Base-by-base conservation (phyloP, 2,797 vertebrate species). In the Lagocephalus sceleratus region DNA sequence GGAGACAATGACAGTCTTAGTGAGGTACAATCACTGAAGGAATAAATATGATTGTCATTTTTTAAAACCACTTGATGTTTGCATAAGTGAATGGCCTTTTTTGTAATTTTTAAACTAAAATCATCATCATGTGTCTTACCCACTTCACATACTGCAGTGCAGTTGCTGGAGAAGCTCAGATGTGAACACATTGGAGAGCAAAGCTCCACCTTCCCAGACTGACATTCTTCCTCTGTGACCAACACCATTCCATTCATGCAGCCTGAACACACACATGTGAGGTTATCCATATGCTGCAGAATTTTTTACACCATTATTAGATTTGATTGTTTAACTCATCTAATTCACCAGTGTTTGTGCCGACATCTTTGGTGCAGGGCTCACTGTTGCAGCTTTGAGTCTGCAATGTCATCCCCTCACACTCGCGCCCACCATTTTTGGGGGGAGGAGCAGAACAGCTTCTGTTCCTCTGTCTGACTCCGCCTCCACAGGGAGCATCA, bases 371-470 rank as follows among this genome's bases (percentile, higher is more conserved):
- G 57, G 41, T 78, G 21, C 94, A 96, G 42, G 92, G 86, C 49
- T 92, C 89, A 47, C 77, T 83, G 82, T 91, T 89, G 56, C 94
- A 97, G 47, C 87, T 87, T n/a, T 88, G 86, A 11, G 73, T 90
- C 82, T 96, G 93, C 25, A 83, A 70, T 3, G 79, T 81, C 54
- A 89, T 80, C 6, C 94, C 94, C 0, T 85, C 67, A 15, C 95
- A 98, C 15, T 88, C 83, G 11, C 41, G 76, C 0, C 94, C 95
- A 0, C 89, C 83, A 0, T 96, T 96, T 77, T 98, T 97, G 1
- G 93, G 92, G 0, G 92, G 93, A 9, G 95, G 94, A 38, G 90
- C 82, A 0, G 90, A 85, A 70, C 94, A 98, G 68, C 72, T 88
- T 47, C 94, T 87, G 41, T 44, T 82, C 51, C 93, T 92, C 60